These are phyloP conservation scores for Syngnathus scovelli DNA, from an alignment of 2,113 vertebrate genomes.

Conservation along the genomic window DNA sequence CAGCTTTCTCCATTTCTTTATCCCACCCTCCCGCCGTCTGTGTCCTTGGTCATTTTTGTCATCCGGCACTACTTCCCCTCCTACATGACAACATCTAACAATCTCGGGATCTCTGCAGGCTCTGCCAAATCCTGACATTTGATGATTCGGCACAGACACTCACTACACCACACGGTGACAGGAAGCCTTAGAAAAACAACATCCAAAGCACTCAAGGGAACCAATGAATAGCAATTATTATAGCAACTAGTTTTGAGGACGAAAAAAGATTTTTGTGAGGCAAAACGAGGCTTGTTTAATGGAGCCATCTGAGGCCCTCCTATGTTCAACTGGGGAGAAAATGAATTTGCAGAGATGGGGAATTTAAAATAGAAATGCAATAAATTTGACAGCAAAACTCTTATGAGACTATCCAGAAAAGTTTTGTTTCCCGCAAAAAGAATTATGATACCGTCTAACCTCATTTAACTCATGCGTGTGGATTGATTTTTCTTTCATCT, in stretches of 20 bases:
- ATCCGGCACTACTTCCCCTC: conserved; percentile 41
- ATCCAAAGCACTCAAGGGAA: not conserved
- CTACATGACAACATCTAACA: conserved; percentile 22
- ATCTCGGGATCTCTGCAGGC: conserved; percentile 25
- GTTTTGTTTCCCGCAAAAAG: not conserved
- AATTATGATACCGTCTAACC: not conserved
- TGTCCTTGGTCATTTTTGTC: conserved; percentile 23
- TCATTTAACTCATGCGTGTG: not conserved
- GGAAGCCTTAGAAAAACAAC: not conserved
- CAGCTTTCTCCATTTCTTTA: conserved; percentile 22
- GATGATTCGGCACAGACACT: conserved; percentile 38
- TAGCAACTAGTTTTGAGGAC: not conserved
- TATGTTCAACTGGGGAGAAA: not conserved
- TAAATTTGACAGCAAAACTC: not conserved
- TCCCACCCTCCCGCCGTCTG: conserved; percentile 14
- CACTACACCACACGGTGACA: not conserved
- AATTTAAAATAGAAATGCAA: not conserved
- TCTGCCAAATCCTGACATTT: conserved; percentile 37
- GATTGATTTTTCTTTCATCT: not conserved
- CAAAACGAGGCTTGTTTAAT: not conserved
- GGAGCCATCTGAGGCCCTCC: not conserved
- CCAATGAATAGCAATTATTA: not conserved
- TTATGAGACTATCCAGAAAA: not conserved
- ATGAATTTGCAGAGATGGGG: not conserved
- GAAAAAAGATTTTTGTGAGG: not conserved